Base-by-base conservation (phyloP, 2,888 invertebrate species). In the Platerodrilus igneus region DNA sequence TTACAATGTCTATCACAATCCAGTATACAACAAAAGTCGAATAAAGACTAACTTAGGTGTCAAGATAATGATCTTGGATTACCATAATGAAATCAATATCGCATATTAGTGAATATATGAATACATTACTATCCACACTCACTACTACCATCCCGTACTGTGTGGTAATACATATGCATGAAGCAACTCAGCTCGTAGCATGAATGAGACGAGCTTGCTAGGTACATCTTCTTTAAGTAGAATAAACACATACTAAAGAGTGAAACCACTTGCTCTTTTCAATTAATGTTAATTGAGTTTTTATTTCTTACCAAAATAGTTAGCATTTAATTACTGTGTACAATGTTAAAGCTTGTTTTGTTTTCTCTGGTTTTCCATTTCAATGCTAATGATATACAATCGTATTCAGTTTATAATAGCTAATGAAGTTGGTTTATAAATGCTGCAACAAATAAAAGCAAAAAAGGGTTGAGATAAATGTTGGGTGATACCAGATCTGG, bases 31-130 rank as follows among this genome's bases (percentile, higher is more conserved):
- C 28, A 27, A 35, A 43, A 41, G 37, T 38, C 45, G 53, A 59
- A 62, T 62, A 61, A 60, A 63, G 62, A 62, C 60, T 61, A 63
- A 63, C 60, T 60, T 55, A 55, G 55, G 60, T 59, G 63, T 64
- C 63, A 60, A 65, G 65, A 65, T 64, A 65, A 64, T 62, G 59
- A 64, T 64, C 63, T 53, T 51, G 55, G 58, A 66, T 66, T 66
- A 66, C 58, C 66, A 66, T 66, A 66, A 64, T 64, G 64, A 64
- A 66, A 66, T 66, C 66, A 66, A 66, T 66, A 64, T 63, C 60
- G 63, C 62, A 58, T 63, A 64, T 64, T 64, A 64, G 61, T 64
- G 66, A 65, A 65, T 65, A 65, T 60, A 64, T 63, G 63, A 66
- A 63, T 62, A 63, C 57, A 63, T 64, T 64, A 63, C 50, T 45